Base-by-base conservation (phyloP, 2,113 vertebrate species). In the Hymenochirus boettgeri region DNA sequence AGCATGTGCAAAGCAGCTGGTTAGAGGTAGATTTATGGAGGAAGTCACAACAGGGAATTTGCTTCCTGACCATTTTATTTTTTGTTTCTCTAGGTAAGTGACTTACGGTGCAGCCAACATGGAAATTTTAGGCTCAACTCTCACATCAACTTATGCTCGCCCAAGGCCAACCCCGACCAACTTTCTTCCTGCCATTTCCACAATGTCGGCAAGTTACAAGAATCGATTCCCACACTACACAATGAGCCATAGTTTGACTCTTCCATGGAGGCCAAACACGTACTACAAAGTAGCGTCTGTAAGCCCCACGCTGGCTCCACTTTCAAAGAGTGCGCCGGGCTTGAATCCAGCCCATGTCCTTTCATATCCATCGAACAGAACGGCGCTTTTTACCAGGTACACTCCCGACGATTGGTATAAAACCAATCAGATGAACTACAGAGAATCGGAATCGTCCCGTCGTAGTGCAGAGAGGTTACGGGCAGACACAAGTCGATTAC, bases 331-430 rank as follows among this genome's bases (percentile, higher is more conserved):
- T 2, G 72, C 81, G 59, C 75, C 85, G 0, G 91, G 84, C 12
- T 56, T 90, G 12, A 73, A 83, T 0, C 78, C 90, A 59, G 80
- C 86, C 73, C 83, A 86, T 60, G 88, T 78, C 29, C 74, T 83
- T n/a, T 88, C 92, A 12, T 92, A 85, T 3, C 75, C 94, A 0
- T 90, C 91, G 11, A 94, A 91, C 74, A 85, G 91, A 73, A 90
- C 85, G 0, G 29, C 71, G 0, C 73, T 90, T 46, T 83, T 84
- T 61, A 90, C 82, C 19, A 86, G 88, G 22, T 96, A 95, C 73
- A 89, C 82, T 1, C 89, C 90, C 0, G 91, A 95, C 0, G 94
- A 98, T 57, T 98, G 95, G 95, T 83, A 90, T 77, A 83, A 86
- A 70, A 92, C 90, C 79, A 98, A 90, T 73, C 69, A 88, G 61